Conservation (phyloP, 2,113 vertebrate species). For the Urocitellus parryii region DNA sequence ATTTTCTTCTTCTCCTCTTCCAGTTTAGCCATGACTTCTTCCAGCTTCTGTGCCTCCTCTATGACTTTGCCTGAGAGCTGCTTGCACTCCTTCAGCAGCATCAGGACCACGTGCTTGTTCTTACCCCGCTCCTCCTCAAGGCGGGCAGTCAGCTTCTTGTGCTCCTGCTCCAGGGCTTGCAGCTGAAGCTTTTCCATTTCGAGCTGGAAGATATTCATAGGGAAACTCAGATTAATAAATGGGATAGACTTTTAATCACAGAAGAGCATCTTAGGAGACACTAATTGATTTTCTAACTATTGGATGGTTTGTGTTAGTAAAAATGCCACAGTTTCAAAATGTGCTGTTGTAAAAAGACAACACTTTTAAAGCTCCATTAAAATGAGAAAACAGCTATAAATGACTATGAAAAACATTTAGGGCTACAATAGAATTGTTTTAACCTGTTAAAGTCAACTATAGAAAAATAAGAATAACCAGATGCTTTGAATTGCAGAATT, state of each 20-base stretch:
- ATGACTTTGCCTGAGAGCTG: conserved; percentile 94
- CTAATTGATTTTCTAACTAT: conserved; percentile 11
- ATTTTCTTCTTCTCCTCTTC: conserved; percentile 93
- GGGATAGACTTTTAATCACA: neutral
- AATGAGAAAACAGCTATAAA: conserved; percentile 28
- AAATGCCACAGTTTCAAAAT: neutral
- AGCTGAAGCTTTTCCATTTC: conserved; percentile 97
- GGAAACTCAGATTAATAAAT: conserved; percentile 59
- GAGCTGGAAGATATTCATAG: conserved; percentile 88
- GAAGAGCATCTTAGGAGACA: neutral
- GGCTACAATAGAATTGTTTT: neutral
- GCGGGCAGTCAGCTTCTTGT: conserved; percentile 93
- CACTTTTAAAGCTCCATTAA: conserved; percentile 28
- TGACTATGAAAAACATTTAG: neutral
- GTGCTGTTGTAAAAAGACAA: neutral
- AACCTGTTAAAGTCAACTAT: conserved; percentile 26
- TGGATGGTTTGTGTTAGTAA: neutral
- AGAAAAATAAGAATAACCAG: neutral
- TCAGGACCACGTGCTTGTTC: conserved; percentile 97
- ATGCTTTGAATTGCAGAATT: conserved; percentile 13
- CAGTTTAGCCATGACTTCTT: conserved; percentile 92
- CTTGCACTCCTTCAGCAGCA: conserved; percentile 97
- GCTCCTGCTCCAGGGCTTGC: conserved; percentile 95
- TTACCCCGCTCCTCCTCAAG: conserved; percentile 97
- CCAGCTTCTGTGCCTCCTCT: conserved; percentile 95